Percentiles rank a stretch among this genome's conserved stretches.
Conservation (phyloP, 2,888 invertebrate species). For the Noctua comes region DNA sequence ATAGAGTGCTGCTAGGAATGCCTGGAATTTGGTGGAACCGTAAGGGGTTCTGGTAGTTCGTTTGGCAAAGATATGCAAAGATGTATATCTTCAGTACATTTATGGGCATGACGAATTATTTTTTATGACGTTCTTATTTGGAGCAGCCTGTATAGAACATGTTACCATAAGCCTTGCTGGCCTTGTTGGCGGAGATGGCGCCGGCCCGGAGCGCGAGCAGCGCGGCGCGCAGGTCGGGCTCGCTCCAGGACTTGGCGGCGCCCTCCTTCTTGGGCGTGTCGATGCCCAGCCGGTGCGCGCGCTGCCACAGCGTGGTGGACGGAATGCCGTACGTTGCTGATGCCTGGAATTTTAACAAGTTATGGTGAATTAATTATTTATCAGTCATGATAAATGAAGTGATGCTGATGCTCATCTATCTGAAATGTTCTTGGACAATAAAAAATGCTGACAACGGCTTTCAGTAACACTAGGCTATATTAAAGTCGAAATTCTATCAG, state of each 20-base stretch:
- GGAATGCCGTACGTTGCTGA: slow-evolving; percentile 96
- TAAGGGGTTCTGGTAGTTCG: background rate
- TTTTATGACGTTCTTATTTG: background rate
- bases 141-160: background rate
- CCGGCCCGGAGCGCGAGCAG: slow-evolving; percentile 95
- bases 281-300: slow-evolving; percentile 96
- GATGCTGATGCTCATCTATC: background rate
- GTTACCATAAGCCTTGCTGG: slow-evolving; percentile 95
- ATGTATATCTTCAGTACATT: too few species aligned
- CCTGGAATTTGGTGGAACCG: slow-evolving; percentile 81
- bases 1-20: slow-evolving; percentile 97
- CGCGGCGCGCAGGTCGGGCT: slow-evolving; percentile 95
- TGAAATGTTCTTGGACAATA: background rate
- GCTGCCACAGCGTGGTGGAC: slow-evolving; percentile 97
- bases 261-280: slow-evolving; percentile 98
- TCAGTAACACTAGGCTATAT: background rate
- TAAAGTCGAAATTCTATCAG: background rate
- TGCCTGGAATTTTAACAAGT: slow-evolving; percentile 84
- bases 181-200: slow-evolving; percentile 97
- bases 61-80: background rate
- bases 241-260: slow-evolving; percentile 96
- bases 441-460: background rate
- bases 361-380: background rate
- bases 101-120: background rate
- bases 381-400: background rate